Evolutionary conservation across 2,888 invertebrate genomes (phyloP), one percentile per base, ranked within the genome.

Genomic region (Tortrix viridana): DNA sequence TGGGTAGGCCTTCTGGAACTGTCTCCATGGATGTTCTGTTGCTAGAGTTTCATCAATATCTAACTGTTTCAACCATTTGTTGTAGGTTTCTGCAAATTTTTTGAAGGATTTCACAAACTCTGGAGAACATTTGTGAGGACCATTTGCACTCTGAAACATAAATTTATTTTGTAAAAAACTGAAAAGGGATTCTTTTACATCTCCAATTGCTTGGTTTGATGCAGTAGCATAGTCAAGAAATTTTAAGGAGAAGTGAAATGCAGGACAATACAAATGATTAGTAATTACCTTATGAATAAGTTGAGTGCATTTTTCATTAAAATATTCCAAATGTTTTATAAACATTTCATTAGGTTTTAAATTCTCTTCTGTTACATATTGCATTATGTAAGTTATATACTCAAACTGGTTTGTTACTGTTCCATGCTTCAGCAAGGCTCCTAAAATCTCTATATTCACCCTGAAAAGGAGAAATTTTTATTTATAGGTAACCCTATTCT

Each of bases 391-490:
- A 16, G 94, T 79, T 20, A 97, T 89, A 81, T 96, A 97, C 0
- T 84, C 79, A 81, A 97, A 96, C 60, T 95, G 90, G 62, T 79
- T 87, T 20, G 89, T 83, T 4, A 81, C 79, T 70, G 94, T 93
- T 2, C 95, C 97, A 74, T 95, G 94, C 14, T 88, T 89, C 32
- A 97, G 71, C 85, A 98, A 93, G 22, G 96, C 94, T 14, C 96
- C 96, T 53, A 97, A 83, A 67, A 98, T 96, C 83, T 95, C 94
- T 56, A 93, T 89, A 79, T 97, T 98, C 46, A 95, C 85, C 74
- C 96, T 95, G 86, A 67, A 90, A 93, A 70, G 73, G 77, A 32
- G 32, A n/a, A n/a, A n/a, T 32, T 12, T 32, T 32, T 32, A 32
- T 32, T 32, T 32, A 7, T 32, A 32, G 3, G 12, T 32, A 32